phyloP scores from a whole-genome alignment of 1,140 invertebrate species.

The Drosophila nigromelanica region DNA sequence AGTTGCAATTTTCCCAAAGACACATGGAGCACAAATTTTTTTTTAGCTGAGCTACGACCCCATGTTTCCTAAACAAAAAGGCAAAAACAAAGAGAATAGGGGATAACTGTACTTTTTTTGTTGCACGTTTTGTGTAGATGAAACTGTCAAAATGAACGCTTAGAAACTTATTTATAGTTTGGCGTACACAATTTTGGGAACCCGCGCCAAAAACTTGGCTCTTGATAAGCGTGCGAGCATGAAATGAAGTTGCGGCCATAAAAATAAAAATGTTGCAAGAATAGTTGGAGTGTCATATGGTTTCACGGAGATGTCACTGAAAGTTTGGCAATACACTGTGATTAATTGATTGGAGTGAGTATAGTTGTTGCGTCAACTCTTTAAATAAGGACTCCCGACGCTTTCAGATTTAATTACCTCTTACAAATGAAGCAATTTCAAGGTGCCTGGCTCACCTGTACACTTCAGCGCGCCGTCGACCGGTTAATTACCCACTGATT shows the following conservation, averaged over 20 bases:
- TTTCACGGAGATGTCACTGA: constrained; percentile 9
- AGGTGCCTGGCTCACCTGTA: constrained; percentile 58
- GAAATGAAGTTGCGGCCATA: constrained; percentile 55
- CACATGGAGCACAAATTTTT: constrained; percentile 31
- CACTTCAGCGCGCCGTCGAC: constrained; percentile 41
- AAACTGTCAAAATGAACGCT: constrained; percentile 77
- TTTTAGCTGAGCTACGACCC: constrained; percentile 47
- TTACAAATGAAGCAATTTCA: constrained; percentile 73
- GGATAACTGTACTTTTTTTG: constrained; percentile 25
- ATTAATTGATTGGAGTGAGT: constrained; percentile 28
- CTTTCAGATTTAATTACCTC: constrained; percentile 60
- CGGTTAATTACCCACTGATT: constrained; percentile 78
- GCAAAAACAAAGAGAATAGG: constrained; percentile 11
- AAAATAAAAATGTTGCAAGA: background rate
- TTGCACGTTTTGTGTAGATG: constrained; percentile 55
- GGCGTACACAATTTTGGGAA: constrained; percentile 41
- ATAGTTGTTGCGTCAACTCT: background rate
- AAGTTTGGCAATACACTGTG: constrained; percentile 21
- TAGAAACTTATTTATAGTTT: constrained; percentile 79
- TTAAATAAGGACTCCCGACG: background rate
- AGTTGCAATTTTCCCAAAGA: constrained; percentile 55
- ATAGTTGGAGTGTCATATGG: constrained; percentile 15
- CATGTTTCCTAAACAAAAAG: constrained; percentile 38
- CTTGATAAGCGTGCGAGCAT: constrained; percentile 38
- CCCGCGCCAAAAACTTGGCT: constrained; percentile 39